Evolutionary conservation across 2,888 invertebrate genomes (phyloP), one percentile per base, ranked within the genome.

Genomic region (Pollenia angustigena): DNA sequence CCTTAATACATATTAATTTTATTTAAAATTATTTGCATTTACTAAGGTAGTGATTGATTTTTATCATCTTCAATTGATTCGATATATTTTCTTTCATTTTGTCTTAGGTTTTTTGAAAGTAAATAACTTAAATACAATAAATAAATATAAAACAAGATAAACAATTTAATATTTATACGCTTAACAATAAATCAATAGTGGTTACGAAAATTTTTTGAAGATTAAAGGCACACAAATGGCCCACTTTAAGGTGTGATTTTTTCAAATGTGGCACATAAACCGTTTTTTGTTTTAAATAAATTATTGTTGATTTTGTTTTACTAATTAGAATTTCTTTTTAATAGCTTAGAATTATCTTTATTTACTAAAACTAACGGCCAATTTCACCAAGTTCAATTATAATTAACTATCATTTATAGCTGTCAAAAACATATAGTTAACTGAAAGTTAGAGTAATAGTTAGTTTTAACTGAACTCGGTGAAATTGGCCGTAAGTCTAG

Each of bases 1-100:
- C 14, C 11, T 46, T 12, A 68, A 48, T n/a, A 16, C n/a, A 3
- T 50, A n/a, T 68, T 68, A 23, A 23, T 6, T n/a, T 14, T 44
- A 62, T 16, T 62, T 16, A 10, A 62, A 16, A 62, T n/a, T 32
- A 50, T 48, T 68, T 68, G 48, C 44, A 11, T 54, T 18, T 16
- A 54, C 6, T 42, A 18, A 54, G 16, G 16, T 54, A 4, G 2
- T 42, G 8, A 54, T 18, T 42, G 42, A 62, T 62, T 62, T 42
- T 56, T 6, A 56, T 8, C 4, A 56, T 56, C 48, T 23, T 32
- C 7, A 48, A 16, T 66, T 32, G 3, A 42, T 42, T 16, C 10
- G 48, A n/a, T 68, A 42, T 16, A n/a, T n/a, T n/a, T n/a, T n/a
- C n/a, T n/a, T n/a, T n/a, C n/a, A n/a, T n/a, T n/a, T n/a, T n/a